Conservation (phyloP, 2,888 invertebrate genomes). For the Rhagonycha lutea region DNA sequence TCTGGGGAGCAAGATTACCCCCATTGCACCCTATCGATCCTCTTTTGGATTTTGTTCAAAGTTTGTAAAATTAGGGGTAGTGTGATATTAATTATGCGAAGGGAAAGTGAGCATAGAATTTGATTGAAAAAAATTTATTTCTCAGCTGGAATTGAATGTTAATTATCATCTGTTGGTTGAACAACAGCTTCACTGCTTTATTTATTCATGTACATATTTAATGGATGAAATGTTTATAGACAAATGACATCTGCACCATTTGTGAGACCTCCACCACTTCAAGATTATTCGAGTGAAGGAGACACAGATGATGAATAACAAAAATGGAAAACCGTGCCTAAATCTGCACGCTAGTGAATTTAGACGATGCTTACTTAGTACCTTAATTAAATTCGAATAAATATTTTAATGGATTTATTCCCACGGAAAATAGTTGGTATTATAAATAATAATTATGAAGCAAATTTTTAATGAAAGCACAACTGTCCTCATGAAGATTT, state of each 20-base stretch:
- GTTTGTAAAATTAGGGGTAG: no score
- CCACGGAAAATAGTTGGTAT: conserved; percentile 21
- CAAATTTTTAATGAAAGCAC: conserved; percentile 14
- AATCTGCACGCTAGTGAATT: conserved; percentile 32
- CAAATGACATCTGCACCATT: conserved; percentile 75
- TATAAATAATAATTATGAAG: conserved; percentile 13
- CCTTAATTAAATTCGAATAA: conserved; percentile 29
- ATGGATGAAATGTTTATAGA: conserved; percentile 54
- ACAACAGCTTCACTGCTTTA: neutral
- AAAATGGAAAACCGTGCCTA: conserved; percentile 42
- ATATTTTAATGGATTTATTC: conserved; percentile 23
- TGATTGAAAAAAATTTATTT: no score
- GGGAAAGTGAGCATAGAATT: no score
- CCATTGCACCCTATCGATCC: no score
- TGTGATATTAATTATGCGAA: no score
- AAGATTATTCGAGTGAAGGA: conserved; percentile 84
- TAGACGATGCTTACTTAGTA: conserved; percentile 30
- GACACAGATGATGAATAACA: conserved; percentile 90
- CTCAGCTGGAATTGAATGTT: no score
- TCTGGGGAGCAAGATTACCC: no score
- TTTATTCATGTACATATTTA: neutral
- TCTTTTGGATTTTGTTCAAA: no score
- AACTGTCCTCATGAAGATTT: conserved; percentile 21
- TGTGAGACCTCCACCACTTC: conserved; percentile 65
- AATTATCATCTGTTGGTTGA: no score